Evolutionary conservation across 2,113 vertebrate species (phyloP).

Genomic region (Xiphophorus hellerii): DNA sequence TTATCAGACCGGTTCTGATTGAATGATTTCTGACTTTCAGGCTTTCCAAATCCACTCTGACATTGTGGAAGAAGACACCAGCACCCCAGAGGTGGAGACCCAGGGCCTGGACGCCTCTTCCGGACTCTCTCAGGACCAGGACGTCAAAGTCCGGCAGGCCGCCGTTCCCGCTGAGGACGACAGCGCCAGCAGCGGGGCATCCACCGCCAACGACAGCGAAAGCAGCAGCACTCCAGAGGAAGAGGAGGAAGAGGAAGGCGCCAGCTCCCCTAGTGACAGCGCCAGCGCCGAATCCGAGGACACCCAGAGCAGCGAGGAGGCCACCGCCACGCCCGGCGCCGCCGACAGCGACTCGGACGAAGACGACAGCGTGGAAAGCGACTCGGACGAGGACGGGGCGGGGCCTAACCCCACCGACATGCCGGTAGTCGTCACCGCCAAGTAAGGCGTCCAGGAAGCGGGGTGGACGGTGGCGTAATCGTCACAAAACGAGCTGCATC

Average conservation of each 20-base stretch:
- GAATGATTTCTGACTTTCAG: constrained; percentile 39
- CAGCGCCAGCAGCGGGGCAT: constrained; percentile 30
- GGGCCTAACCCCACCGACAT: constrained; percentile 49
- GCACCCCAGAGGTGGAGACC: constrained; percentile 78
- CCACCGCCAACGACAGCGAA: constrained; percentile 48
- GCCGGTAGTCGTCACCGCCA: constrained; percentile 71
- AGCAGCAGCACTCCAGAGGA: constrained; percentile 63
- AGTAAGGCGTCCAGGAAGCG: constrained; percentile 54
- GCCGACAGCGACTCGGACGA: constrained; percentile 72
- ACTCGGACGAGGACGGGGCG: constrained; percentile 54
- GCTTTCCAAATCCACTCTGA: constrained; percentile 70
- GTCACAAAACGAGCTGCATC: constrained; percentile 35
- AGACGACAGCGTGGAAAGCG: constrained; percentile 62
- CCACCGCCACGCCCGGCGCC: constrained; percentile 64
- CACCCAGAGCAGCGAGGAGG: constrained; percentile 79
- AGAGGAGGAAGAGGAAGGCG: constrained; percentile 64
- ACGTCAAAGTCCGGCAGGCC: constrained; percentile 48
- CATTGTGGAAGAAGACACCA: constrained; percentile 76
- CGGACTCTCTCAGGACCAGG: constrained; percentile 43
- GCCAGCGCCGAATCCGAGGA: constrained; percentile 67
- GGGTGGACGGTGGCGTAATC: constrained; percentile 17
- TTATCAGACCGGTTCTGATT: neutral
- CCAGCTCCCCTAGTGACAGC: constrained; percentile 42
- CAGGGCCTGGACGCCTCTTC: constrained; percentile 69
- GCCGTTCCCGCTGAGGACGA: constrained; percentile 36